A percentile compares a stretch with the other conserved stretches of the same genome.
These are phyloP conservation scores for Cryptotermes secundus DNA, from an alignment of 1,140 invertebrate genomes.

Conservation along the genomic window DNA sequence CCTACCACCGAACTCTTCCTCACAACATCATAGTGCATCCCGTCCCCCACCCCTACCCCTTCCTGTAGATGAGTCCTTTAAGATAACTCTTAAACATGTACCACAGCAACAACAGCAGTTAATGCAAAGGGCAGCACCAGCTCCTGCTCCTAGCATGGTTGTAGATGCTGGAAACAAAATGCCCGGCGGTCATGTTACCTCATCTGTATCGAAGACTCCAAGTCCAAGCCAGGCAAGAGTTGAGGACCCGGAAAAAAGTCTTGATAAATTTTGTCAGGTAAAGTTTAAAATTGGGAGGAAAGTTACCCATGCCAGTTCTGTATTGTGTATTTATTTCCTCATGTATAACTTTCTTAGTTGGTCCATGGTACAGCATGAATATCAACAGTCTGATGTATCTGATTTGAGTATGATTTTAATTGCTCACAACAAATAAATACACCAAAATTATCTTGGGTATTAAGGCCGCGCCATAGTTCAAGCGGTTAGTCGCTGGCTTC, in stretches of 20 bases:
- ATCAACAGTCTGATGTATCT: no score
- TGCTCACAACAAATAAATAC: no score
- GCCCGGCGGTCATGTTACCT: slow-evolving; percentile 49
- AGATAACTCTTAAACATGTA: slow-evolving; percentile 53
- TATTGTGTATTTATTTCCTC: no score
- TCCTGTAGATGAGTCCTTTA: slow-evolving; percentile 58
- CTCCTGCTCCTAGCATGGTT: slow-evolving; percentile 39
- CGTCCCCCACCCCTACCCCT: slow-evolving; percentile 43
- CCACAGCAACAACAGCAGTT: slow-evolving; percentile 4
- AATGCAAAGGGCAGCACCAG: slow-evolving; percentile 44
- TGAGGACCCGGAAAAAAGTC: slow-evolving; percentile 50
- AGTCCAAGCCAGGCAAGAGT: slow-evolving; percentile 60
- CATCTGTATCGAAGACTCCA: slow-evolving; percentile 79
- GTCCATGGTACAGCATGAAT: no score
- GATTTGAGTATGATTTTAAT: no score
- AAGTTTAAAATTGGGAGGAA: no score
- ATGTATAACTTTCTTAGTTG: no score
- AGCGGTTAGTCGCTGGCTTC: no score
- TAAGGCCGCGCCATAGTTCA: no score
- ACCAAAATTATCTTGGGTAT: no score
- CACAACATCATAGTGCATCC: slow-evolving; percentile 33
- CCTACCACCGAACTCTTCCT: not conserved
- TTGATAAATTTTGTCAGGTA: slow-evolving; percentile 71
- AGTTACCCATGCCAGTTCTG: no score
- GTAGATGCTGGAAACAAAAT: slow-evolving; percentile 37